Evolutionary conservation across 2,113 vertebrate genomes (phyloP).

Genomic region (Oryzias curvinotus): DNA sequence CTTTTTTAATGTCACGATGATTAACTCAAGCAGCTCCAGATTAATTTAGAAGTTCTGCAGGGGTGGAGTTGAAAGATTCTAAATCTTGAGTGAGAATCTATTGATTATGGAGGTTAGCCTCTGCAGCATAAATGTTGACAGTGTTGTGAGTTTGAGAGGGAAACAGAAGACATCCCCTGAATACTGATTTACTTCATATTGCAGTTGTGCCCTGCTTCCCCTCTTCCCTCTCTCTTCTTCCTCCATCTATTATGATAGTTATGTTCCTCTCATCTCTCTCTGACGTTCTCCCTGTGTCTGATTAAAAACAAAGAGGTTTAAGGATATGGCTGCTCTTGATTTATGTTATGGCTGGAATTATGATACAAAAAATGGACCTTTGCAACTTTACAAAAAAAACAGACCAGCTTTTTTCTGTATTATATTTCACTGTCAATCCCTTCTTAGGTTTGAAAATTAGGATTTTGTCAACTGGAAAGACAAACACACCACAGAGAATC

Average conservation of each 20-base stretch:
- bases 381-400: slow-evolving; percentile 15
- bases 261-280: slow-evolving; percentile 18
- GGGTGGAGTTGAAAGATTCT: slow-evolving; percentile 26
- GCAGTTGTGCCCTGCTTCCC: slow-evolving; percentile 5
- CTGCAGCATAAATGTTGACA: slow-evolving; percentile 22
- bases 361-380: slow-evolving; percentile 43
- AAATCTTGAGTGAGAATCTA: slow-evolving; percentile 42
- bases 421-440: slow-evolving; percentile 21
- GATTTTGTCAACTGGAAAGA: slow-evolving; percentile 3
- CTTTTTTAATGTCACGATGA: slow-evolving; percentile 6
- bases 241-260: slow-evolving; percentile 33
- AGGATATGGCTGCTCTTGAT: slow-evolving; percentile 30
- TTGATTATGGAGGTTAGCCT: slow-evolving; percentile 50
- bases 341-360: slow-evolving; percentile 29
- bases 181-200: slow-evolving; percentile 25
- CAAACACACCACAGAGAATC: not conserved
- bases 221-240: slow-evolving; percentile 3
- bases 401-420: slow-evolving; percentile 11
- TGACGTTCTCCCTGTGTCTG: slow-evolving; percentile 3
- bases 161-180: slow-evolving; percentile 9
- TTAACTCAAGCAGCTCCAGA: slow-evolving; percentile 7
- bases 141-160: slow-evolving; percentile 16
- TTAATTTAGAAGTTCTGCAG: slow-evolving; percentile 19
- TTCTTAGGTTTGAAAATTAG: slow-evolving; percentile 7
- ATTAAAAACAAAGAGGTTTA: slow-evolving; percentile 13